Percentiles rank a stretch among this genome's conserved stretches.
These are phyloP conservation scores for Idaea straminata DNA, from an alignment of 2,888 invertebrate genomes.

Conservation along the genomic window DNA sequence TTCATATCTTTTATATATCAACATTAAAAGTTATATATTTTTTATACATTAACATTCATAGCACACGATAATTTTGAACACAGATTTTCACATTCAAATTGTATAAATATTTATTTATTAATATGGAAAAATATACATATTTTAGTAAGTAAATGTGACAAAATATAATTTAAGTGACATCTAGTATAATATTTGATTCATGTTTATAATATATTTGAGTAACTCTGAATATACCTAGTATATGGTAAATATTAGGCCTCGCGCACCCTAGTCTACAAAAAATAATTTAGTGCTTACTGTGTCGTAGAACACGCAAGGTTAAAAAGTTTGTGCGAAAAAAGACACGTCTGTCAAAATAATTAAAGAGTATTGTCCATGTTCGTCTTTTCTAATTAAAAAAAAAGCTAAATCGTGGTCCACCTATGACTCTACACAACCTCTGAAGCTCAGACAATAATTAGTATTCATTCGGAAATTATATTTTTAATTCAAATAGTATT, in stretches of 20 bases:
- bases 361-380: constrained; percentile 69
- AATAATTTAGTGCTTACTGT: constrained; percentile 10
- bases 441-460: constrained; percentile 56
- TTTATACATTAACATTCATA: constrained; percentile 64
- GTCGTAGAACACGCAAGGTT: constrained; percentile 20
- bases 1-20: constrained; percentile 29
- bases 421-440: constrained; percentile 68
- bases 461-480: constrained; percentile 26
- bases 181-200: constrained; percentile 57
- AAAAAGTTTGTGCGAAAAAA: constrained; percentile 68
- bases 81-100: constrained; percentile 69
- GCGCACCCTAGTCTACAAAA: constrained; percentile 5
- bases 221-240: constrained; percentile 44
- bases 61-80: constrained; percentile 66
- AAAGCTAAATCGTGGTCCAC: constrained; percentile 49
- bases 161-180: constrained; percentile 50
- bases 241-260: constrained; percentile 38
- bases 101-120: constrained; percentile 56
- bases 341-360: constrained; percentile 64
- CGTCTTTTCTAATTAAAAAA: constrained; percentile 46
- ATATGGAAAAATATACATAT: constrained; percentile 66
- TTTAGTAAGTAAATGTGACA: constrained; percentile 45
- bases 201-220: constrained; percentile 49
- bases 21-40: constrained; percentile 49
- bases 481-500: constrained; percentile 21